A percentile compares a stretch with the other conserved stretches of the same genome.
phyloP scores from a whole-genome alignment of 2,888 invertebrate genomes.

The Cheilosia pagana region DNA sequence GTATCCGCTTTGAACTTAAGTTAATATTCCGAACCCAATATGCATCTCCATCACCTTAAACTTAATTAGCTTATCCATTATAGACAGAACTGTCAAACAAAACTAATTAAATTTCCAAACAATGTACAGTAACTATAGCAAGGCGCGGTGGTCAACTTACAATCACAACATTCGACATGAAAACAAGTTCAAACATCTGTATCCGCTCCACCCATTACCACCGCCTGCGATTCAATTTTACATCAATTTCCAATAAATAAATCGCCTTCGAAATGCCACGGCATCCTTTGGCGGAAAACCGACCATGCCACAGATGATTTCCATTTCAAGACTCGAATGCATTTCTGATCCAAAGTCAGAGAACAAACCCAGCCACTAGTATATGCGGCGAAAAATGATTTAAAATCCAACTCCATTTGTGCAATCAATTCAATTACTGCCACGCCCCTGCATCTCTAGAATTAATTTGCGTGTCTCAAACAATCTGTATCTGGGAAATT shows the following conservation, averaged over 20 bases:
- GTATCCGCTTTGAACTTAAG: too few relatives aligned
- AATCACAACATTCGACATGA: background rate
- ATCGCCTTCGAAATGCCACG: constrained; percentile 29
- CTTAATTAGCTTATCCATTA: background rate
- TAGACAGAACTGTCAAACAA: background rate
- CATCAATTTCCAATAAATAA: constrained; percentile 52
- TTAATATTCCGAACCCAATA: too few relatives aligned
- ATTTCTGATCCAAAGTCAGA: constrained; percentile 16
- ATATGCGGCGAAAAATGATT: constrained; percentile 60
- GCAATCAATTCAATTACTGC: constrained; percentile 73
- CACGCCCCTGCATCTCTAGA: constrained; percentile 70
- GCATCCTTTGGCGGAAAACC: constrained; percentile 45
- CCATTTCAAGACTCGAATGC: constrained; percentile 40
- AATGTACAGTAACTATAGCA: constrained; percentile 7
- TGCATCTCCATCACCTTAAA: background rate
- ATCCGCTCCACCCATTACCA: constrained; percentile 44
- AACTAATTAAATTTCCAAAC: constrained; percentile 40
- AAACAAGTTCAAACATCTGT: constrained; percentile 29
- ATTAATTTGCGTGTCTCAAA: constrained; percentile 70
- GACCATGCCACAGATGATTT: constrained; percentile 47
- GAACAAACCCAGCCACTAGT: constrained; percentile 37
- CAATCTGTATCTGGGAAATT: constrained; percentile 64
- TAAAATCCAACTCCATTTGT: constrained; percentile 66
- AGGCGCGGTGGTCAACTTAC: constrained; percentile 40
- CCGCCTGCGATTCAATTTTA: constrained; percentile 11